Evolutionary conservation across 2,797 vertebrate species (phyloP).

Genomic region (Neosalanx taihuensis): DNA sequence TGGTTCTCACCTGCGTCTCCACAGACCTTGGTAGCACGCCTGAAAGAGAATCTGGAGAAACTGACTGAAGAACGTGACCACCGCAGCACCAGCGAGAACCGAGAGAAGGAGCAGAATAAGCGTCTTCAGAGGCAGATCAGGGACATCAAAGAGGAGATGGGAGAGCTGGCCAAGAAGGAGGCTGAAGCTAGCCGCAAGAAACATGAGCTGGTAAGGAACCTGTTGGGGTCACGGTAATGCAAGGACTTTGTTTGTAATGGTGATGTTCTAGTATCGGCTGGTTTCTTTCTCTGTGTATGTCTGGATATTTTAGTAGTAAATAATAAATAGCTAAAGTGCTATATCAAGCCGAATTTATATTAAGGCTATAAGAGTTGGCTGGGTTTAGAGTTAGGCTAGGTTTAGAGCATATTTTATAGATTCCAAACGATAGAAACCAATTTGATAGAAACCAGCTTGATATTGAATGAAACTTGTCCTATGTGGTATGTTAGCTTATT

Average conservation of each 20-base stretch:
- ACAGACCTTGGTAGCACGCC: constrained; percentile 75
- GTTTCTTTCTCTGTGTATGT: neutral
- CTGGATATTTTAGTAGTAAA: neutral
- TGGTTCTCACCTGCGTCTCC: neutral
- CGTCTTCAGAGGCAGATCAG: constrained; percentile 84
- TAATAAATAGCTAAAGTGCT: neutral
- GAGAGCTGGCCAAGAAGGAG: constrained; percentile 84
- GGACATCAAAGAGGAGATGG: constrained; percentile 86
- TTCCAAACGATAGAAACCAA: neutral
- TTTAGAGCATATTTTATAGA: neutral
- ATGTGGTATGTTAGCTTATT: neutral
- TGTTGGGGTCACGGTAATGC: too few relatives aligned
- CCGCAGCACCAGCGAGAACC: constrained; percentile 75
- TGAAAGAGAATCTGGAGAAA: constrained; percentile 90
- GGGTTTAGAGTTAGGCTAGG: neutral
- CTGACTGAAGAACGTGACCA: constrained; percentile 85
- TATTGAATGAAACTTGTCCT: too few relatives aligned
- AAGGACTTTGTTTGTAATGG: too few relatives aligned
- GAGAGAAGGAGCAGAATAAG: constrained; percentile 90
- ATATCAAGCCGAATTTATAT: too few relatives aligned
- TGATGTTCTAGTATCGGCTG: neutral
- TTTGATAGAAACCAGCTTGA: too few relatives aligned
- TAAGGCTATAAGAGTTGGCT: neutral
- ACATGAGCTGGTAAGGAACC: constrained; percentile 78
- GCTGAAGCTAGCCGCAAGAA: constrained; percentile 86